Conservation (phyloP, 2,113 vertebrate species). For the Clupea harengus region DNA sequence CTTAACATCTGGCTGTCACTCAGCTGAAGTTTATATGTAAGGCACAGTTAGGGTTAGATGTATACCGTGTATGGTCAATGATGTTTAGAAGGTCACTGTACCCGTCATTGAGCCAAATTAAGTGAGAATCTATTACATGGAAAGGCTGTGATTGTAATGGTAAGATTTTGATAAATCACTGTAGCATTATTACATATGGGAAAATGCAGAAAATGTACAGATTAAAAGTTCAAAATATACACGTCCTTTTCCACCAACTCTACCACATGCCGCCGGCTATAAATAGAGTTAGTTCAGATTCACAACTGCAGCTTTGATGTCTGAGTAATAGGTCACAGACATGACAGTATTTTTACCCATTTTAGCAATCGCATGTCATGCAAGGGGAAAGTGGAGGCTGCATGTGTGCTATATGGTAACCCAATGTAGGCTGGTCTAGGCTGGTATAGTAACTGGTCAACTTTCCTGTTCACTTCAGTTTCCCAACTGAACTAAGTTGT, state of each 20-base stretch:
- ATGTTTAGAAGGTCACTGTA: background rate
- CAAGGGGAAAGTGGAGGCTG: too few species aligned
- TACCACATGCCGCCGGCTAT: background rate
- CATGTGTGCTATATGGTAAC: too few species aligned
- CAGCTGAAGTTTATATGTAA: background rate
- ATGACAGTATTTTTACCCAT: too few species aligned
- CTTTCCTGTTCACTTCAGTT: background rate
- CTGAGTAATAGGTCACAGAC: too few species aligned
- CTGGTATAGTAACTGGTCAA: too few species aligned
- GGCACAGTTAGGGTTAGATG: too few species aligned
- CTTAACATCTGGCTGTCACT: background rate
- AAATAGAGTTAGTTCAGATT: background rate
- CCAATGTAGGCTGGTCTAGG: too few species aligned
- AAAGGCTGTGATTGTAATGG: too few species aligned
- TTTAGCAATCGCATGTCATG: too few species aligned
- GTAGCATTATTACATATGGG: background rate
- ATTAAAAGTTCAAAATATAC: background rate
- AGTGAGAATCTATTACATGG: too few species aligned
- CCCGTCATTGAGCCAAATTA: too few species aligned
- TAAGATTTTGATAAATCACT: too few species aligned
- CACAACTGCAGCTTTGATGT: background rate
- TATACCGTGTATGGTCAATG: background rate
- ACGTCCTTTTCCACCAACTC: background rate
- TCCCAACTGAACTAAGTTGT: background rate
- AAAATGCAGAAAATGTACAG: background rate